phyloP scores from a whole-genome alignment of 2,797 vertebrate species.

The Nyctibius grandis region DNA sequence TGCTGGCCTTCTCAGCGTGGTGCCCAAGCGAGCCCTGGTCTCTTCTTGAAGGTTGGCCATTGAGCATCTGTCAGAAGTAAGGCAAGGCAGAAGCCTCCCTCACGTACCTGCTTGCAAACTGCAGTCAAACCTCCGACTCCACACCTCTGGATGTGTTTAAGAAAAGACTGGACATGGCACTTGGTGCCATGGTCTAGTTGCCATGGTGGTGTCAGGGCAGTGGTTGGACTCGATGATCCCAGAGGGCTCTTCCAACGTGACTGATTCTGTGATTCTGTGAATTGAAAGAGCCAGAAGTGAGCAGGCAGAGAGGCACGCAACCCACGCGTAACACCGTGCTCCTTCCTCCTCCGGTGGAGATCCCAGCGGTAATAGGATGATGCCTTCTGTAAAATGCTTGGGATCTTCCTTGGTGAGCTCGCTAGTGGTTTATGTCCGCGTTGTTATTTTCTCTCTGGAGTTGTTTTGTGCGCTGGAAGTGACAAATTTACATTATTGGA shows the following conservation, averaged over 20 bases:
- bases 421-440: rapidly evolving
- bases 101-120: not conserved
- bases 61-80: not conserved
- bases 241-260: too few relatives aligned
- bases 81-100: not conserved
- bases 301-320: not conserved
- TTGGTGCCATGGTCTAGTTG: too few relatives aligned
- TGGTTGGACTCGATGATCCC: too few relatives aligned
- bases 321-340: rapidly evolving
- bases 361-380: not conserved
- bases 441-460: not conserved
- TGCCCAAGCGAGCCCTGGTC: not conserved
- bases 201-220: too few relatives aligned
- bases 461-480: not conserved
- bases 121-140: not conserved
- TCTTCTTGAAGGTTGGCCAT: not conserved
- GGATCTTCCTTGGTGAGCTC: not conserved
- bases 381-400: not conserved
- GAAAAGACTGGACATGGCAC: too few relatives aligned
- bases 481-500: not conserved
- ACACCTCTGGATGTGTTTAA: too few relatives aligned
- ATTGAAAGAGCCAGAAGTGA: not conserved
- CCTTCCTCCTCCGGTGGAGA: not conserved
- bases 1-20: not conserved
- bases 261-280: too few relatives aligned